Percentiles rank a stretch among this genome's conserved stretches.
phyloP scores from a whole-genome alignment of 2,797 vertebrate genomes.

The Dryobates pubescens region DNA sequence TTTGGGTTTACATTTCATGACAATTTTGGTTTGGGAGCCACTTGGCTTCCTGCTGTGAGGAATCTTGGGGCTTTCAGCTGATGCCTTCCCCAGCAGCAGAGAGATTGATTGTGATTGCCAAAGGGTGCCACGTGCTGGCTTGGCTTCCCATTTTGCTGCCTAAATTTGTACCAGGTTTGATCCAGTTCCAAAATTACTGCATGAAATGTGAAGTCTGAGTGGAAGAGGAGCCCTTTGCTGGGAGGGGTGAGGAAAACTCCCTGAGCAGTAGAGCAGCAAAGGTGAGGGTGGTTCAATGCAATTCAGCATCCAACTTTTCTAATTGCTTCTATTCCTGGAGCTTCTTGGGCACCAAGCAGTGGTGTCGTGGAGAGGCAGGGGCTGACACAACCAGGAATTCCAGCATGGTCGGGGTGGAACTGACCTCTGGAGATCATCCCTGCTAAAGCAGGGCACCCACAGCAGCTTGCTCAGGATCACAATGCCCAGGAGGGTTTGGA shows the following conservation, averaged over 20 bases:
- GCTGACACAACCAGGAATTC: background rate
- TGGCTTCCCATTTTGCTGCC: background rate
- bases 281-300: accelerated
- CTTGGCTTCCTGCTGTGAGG: background rate
- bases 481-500: too few species aligned
- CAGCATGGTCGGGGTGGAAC: too few species aligned
- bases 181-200: background rate
- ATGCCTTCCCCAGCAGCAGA: background rate
- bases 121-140: background rate
- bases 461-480: too few species aligned
- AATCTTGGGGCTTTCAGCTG: background rate
- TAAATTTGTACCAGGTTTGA: background rate
- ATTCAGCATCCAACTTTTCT: background rate
- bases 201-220: background rate
- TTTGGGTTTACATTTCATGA: background rate
- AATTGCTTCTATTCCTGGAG: background rate
- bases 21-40: background rate
- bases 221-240: background rate
- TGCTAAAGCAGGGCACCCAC: too few species aligned
- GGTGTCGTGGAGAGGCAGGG: background rate
- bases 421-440: too few species aligned
- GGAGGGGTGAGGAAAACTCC: background rate
- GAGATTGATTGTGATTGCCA: background rate
- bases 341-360: background rate
- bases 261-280: background rate